Conservation (phyloP, 2,888 invertebrate genomes). For the Exephanes ischioxanthus region DNA sequence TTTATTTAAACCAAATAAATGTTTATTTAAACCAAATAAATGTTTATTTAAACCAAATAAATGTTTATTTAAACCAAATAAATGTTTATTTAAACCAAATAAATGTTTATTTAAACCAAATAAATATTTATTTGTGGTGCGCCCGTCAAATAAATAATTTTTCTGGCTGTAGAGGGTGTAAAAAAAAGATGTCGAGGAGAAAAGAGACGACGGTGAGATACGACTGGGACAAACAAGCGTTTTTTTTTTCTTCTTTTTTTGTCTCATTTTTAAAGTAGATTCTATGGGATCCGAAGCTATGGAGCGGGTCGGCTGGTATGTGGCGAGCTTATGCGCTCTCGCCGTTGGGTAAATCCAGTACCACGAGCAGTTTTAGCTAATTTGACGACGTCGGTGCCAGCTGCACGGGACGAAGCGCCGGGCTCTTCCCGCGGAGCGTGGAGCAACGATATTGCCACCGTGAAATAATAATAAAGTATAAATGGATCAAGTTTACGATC, state of each 20-base stretch:
- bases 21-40: no score
- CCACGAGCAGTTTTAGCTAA: constrained; percentile 82
- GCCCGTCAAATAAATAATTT: no score
- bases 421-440: constrained; percentile 31
- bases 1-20: no score
- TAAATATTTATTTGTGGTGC: no score
- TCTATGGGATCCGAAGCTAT: constrained; percentile 34
- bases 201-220: constrained; percentile 26
- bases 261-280: constrained; percentile 51
- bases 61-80: no score
- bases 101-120: no score
- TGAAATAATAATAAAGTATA: constrained; percentile 85
- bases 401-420: constrained; percentile 29
- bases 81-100: no score
- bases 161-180: neutral
- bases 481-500: constrained; percentile 84
- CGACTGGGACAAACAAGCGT: constrained; percentile 10
- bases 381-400: constrained; percentile 79
- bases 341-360: constrained; percentile 77
- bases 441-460: constrained; percentile 81
- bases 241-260: neutral
- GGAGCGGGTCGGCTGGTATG: neutral
- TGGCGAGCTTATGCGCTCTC: constrained; percentile 48
- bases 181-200: constrained; percentile 1
- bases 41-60: no score